These are phyloP conservation scores for Hylaeus volcanicus DNA, from an alignment of 1,140 invertebrate genomes.

Conservation along the genomic window DNA sequence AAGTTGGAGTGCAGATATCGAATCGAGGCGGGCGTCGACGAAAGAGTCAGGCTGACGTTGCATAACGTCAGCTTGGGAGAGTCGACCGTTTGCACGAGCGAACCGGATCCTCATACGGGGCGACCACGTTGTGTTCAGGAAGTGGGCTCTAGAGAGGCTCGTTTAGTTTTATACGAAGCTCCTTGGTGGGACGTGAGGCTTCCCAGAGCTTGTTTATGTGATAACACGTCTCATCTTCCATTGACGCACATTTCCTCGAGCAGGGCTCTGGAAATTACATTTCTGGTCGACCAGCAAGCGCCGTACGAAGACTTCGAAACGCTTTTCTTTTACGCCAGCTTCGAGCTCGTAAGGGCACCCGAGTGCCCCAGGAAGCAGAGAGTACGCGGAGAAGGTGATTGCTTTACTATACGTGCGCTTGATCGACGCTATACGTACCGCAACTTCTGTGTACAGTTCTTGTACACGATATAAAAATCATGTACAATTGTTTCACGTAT, in stretches of 20 bases:
- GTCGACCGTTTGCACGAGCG: conserved; percentile 84
- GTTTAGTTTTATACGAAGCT: conserved; percentile 83
- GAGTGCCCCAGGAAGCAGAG: conserved; percentile 85
- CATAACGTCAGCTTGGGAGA: conserved; percentile 87
- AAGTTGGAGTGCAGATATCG: conserved; percentile 87
- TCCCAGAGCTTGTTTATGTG: conserved; percentile 86
- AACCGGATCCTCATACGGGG: conserved; percentile 87
- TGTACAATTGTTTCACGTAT: too few relatives aligned
- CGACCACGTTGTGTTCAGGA: conserved; percentile 82
- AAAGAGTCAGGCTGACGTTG: conserved; percentile 85
- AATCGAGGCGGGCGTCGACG: conserved; percentile 85
- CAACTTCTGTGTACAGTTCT: too few relatives aligned
- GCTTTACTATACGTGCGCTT: neutral
- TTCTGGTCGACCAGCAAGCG: conserved; percentile 84
- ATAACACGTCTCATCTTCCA: conserved; percentile 84
- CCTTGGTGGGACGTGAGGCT: conserved; percentile 85
- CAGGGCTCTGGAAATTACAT: conserved; percentile 83
- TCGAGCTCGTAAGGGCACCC: conserved; percentile 84
- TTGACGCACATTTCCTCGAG: conserved; percentile 85
- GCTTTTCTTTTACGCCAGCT: conserved; percentile 85
- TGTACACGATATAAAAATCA: too few relatives aligned
- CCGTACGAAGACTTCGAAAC: conserved; percentile 87
- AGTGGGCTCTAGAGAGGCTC: conserved; percentile 81
- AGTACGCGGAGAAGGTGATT: conserved; percentile 81
- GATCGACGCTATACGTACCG: too few relatives aligned